Evolutionary conservation across 2,797 vertebrate genomes (phyloP).

Genomic region (Gadopsis marmoratus): DNA sequence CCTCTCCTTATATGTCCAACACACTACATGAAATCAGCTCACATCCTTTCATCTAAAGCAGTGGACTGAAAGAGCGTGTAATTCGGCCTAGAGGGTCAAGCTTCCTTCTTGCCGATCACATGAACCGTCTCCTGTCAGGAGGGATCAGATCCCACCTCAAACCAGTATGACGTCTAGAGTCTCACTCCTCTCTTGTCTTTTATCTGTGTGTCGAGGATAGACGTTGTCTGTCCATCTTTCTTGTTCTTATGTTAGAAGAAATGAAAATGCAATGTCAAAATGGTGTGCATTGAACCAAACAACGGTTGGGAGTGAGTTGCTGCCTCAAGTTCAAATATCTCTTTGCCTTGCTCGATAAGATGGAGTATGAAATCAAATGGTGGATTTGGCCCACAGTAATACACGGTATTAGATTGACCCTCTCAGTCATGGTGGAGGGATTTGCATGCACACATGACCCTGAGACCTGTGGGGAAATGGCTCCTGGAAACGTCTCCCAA

Average conservation of each 20-base stretch:
- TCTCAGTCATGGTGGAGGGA: constrained; percentile 1
- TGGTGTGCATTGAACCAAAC: constrained; percentile 7
- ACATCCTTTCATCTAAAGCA: constrained; percentile 76
- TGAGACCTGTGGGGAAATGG: constrained; percentile 2
- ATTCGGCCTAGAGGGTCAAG: constrained; percentile 72
- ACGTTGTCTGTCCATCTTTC: constrained; percentile 10
- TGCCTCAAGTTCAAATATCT: constrained; percentile 14
- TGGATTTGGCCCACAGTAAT: not conserved
- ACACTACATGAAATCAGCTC: constrained; percentile 61
- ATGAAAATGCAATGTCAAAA: constrained; percentile 19
- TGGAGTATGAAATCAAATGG: constrained; percentile 10
- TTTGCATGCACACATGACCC: constrained; percentile 40
- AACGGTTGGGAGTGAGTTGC: not conserved
- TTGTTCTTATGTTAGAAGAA: constrained; percentile 4
- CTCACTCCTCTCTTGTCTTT: constrained; percentile 40
- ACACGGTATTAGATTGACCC: constrained; percentile 1
- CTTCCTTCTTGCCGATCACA: constrained; percentile 74
- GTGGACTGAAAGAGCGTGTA: constrained; percentile 75
- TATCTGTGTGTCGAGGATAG: constrained; percentile 26
- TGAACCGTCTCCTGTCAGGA: constrained; percentile 77
- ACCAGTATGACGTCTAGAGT: constrained; percentile 35
- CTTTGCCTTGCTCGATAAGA: not conserved
- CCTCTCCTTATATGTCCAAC: constrained; percentile 36
- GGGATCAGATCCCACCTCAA: constrained; percentile 70
- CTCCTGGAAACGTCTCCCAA: not conserved